Evolutionary conservation across 2,113 vertebrate genomes (phyloP).

Genomic region (Epinephelus cyanopodus): DNA sequence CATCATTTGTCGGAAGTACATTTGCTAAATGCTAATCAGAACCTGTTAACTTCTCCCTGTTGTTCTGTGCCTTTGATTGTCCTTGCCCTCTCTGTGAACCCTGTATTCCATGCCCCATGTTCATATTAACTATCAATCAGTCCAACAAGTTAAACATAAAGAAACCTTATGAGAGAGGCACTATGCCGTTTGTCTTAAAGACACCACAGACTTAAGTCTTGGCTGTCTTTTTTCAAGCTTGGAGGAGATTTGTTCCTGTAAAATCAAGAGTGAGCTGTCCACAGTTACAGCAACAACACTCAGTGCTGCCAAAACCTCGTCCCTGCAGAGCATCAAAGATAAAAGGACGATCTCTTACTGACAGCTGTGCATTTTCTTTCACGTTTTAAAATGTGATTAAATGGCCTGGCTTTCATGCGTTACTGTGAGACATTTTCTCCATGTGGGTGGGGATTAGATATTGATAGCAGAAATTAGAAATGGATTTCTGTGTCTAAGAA

Average conservation of each 20-base stretch:
- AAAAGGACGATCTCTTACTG: conserved; percentile 32
- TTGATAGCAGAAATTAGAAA: conserved; percentile 50
- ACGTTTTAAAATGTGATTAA: conserved; percentile 49
- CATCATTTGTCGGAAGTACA: neutral
- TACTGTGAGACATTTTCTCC: conserved; percentile 14
- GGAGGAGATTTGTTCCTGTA: conserved; percentile 58
- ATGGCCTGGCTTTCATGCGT: conserved; percentile 8
- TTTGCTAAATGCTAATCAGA: conserved; percentile 14
- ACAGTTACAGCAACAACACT: conserved; percentile 40
- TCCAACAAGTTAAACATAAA: conserved; percentile 40
- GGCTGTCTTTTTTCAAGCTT: conserved; percentile 39
- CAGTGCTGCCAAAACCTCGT: conserved; percentile 49
- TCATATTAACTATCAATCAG: conserved; percentile 12
- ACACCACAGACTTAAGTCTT: conserved; percentile 39
- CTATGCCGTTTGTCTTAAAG: conserved; percentile 43
- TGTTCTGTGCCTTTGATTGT: neutral
- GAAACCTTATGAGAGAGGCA: conserved; percentile 25
- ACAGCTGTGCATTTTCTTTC: conserved; percentile 34
- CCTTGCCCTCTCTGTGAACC: conserved; percentile 15
- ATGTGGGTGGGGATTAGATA: conserved; percentile 42
- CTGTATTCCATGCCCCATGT: neutral
- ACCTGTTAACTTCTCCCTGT: neutral
- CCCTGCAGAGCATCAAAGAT: conserved; percentile 11
- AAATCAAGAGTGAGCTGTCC: conserved; percentile 58
- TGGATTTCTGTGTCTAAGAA: conserved; percentile 9